A percentile compares a stretch with the other conserved stretches of the same genome.
These are phyloP conservation scores for Aplochiton taeniatus DNA, from an alignment of 2,797 vertebrate genomes.

Conservation along the genomic window DNA sequence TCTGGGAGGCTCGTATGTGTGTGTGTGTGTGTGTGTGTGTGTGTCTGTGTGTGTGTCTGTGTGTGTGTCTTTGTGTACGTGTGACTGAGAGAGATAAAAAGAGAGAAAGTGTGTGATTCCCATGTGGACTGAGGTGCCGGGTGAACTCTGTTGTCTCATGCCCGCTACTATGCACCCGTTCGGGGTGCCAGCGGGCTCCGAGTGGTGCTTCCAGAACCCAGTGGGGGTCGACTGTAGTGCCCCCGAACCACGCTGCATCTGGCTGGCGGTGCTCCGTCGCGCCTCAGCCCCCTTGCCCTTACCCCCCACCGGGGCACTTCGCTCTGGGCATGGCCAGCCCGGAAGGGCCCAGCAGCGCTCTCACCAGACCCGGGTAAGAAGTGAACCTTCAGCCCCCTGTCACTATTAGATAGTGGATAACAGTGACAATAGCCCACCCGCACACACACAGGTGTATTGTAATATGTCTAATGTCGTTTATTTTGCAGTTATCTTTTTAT, in stretches of 20 bases:
- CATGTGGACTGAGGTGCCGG: constrained; percentile 61
- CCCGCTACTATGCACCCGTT: constrained; percentile 70
- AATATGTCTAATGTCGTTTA: too few species aligned
- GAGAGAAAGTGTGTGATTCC: constrained; percentile 21
- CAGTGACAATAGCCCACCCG: not conserved
- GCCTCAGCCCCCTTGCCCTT: constrained; percentile 33
- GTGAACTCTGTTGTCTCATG: constrained; percentile 52
- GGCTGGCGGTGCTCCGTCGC: constrained; percentile 84
- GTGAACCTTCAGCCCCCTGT: not conserved
- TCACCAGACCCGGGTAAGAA: constrained; percentile 67
- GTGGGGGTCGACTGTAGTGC: constrained; percentile 93
- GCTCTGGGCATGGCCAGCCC: constrained; percentile 27
- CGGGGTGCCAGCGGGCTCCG: constrained; percentile 59
- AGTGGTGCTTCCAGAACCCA: constrained; percentile 86
- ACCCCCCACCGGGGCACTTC: constrained; percentile 31
- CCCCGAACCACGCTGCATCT: constrained; percentile 92
- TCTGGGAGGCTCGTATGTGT: not conserved
- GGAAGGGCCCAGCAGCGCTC: constrained; percentile 32
- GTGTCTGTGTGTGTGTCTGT: constrained; percentile 9
- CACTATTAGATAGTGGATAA: not conserved
- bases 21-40: not conserved
- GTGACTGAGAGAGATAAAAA: not conserved
- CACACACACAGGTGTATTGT: too few species aligned
- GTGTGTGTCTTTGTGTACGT: too few species aligned
- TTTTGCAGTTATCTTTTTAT: too few species aligned